Evolutionary conservation across 2,888 invertebrate genomes (phyloP), one percentile per base, ranked within the genome.

Genomic region (Polyommatus iphigenia): DNA sequence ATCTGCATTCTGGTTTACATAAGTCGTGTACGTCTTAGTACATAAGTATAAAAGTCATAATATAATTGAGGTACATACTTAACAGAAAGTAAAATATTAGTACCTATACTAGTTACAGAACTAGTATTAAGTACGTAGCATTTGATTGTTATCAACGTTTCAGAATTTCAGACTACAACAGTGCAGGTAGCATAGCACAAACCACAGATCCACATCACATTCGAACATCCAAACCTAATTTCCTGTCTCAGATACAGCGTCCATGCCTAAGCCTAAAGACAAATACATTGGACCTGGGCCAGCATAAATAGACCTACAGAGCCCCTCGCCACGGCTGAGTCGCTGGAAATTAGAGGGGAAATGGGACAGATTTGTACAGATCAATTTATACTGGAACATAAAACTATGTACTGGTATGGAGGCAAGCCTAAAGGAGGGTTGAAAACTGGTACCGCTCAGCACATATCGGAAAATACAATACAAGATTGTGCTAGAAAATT

Each of bases 141-240:
- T 41, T 2, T 41, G 8, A 41, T 41, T 46, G 10, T 10, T 46
- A 46, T 46, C 46, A 46, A 10, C 5, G 54, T 18, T 54, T 54
- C 54, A 54, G 18, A 54, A 50, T 50, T 50, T 50, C 18, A 54
- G 54, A 54, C 54, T 54, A 36, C n/a, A 36, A 36, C 13, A 41
- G 15, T 41, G n/a, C 76, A 72, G 76, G 41, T 20, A 71, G 83
- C 86, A 88, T 86, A 85, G 82, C 80, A 50, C 85, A 83, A 80
- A 87, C 88, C 83, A 85, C 83, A 81, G 86, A 87, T 85, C 83
- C 84, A 81, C 81, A 82, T 81, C 81, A 86, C 87, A 89, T 89
- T 88, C 90, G 90, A 90, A 92, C 90, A 90, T 89, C 89, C 90
- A 93, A 93, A 93, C 92, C 91, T 93, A 93, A 93, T 93, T 93